A percentile compares a stretch with the other conserved stretches of the same genome.
Conservation (phyloP, 1,140 invertebrate genomes). For the Metopolophium dirhodum region DNA sequence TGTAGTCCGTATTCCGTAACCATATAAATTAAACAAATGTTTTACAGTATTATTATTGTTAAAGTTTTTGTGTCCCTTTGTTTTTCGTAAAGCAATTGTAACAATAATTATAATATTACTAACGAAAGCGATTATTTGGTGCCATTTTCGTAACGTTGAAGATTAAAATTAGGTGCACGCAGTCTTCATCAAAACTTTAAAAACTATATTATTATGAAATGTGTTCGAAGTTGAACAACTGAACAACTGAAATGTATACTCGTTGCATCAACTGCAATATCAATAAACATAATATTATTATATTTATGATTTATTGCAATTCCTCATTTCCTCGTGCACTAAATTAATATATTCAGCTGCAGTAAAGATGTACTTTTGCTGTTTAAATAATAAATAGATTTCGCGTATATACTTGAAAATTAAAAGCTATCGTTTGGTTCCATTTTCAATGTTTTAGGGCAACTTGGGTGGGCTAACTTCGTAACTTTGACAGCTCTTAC, state of each 20-base stretch:
- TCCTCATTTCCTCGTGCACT: background rate
- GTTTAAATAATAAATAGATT: background rate
- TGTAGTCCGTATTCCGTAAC: background rate
- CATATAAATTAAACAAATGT: slow-evolving; percentile 3
- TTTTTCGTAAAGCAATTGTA: background rate
- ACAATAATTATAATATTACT: background rate
- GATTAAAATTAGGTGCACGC: background rate
- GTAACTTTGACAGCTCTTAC: too few species aligned
- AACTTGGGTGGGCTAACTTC: too few species aligned
- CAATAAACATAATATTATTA: background rate
- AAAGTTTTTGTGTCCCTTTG: background rate
- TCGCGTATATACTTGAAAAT: background rate
- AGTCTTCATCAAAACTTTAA: background rate
- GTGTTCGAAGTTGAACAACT: background rate
- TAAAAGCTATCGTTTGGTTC: too few species aligned
- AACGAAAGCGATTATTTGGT: background rate
- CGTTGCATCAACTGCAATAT: background rate
- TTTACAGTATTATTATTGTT: background rate
- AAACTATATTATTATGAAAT: background rate
- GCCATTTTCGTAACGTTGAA: background rate
- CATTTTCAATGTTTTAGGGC: too few species aligned
- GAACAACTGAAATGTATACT: background rate
- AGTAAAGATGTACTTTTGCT: background rate
- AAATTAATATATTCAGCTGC: background rate
- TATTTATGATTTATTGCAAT: background rate